Percentiles rank a stretch among this genome's conserved stretches.
These are phyloP conservation scores for Lepus americanus DNA, from an alignment of 2,113 vertebrate genomes.

Conservation along the genomic window DNA sequence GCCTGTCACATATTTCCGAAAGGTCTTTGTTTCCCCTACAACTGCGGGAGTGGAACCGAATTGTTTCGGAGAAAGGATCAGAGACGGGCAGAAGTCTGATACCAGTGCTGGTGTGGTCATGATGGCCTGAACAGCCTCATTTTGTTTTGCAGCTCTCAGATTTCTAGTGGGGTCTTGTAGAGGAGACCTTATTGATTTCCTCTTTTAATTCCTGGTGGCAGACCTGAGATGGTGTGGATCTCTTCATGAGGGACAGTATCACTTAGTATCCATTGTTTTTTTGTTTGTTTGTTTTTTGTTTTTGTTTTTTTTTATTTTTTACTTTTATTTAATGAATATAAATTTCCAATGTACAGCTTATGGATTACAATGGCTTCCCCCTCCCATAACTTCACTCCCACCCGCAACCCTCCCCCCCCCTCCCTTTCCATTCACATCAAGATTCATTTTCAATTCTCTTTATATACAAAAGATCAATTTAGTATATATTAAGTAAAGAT, in stretches of 20 bases:
- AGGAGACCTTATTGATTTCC: constrained; percentile 64
- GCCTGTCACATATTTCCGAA: background rate
- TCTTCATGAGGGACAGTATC: constrained; percentile 86
- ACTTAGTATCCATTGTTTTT: constrained; percentile 88
- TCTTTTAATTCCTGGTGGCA: constrained; percentile 85
- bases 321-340: no score
- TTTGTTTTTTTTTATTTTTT: no score
- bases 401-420: no score
- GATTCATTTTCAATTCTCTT: no score
- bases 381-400: no score
- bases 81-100: constrained; percentile 46
- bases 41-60: background rate
- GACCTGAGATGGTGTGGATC: constrained; percentile 78
- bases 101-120: constrained; percentile 61
- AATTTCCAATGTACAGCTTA: no score
- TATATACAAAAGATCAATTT: no score
- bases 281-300: no score
- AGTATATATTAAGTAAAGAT: no score
- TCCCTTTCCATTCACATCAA: no score
- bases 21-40: background rate
- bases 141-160: constrained; percentile 63
- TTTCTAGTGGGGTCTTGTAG: constrained; percentile 76
- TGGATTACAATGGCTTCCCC: no score
- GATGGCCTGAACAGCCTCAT: constrained; percentile 22
- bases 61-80: background rate